Percentiles rank a stretch among this genome's conserved stretches.
phyloP scores from a whole-genome alignment of 2,888 invertebrate genomes.

The Cancer borealis region DNA sequence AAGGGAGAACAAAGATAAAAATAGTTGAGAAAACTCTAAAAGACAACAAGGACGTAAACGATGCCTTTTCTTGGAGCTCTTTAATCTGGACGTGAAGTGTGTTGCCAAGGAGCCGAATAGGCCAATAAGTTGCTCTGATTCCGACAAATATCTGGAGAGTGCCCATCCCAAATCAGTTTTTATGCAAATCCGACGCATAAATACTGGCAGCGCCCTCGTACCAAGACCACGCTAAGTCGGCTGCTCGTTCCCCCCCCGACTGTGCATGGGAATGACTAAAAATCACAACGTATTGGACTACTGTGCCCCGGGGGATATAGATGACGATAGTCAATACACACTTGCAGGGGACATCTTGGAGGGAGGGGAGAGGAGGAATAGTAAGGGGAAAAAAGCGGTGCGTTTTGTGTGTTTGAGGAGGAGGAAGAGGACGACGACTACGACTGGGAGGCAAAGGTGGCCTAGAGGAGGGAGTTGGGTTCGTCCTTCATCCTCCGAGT shows the following conservation, averaged over 20 bases:
- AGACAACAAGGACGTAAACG: conserved; percentile 62
- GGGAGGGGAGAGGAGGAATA: conserved; percentile 18
- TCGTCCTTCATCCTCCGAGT: conserved; percentile 40
- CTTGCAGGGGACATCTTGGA: conserved; percentile 31
- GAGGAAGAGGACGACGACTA: neutral
- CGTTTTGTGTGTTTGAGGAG: conserved; percentile 35
- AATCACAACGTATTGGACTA: conserved; percentile 70
- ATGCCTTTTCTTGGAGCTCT: conserved; percentile 68
- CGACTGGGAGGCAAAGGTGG: conserved; percentile 43
- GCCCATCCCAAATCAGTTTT: conserved; percentile 77
- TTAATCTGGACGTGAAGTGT: conserved; percentile 74
- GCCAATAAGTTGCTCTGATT: conserved; percentile 77
- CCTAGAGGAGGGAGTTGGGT: conserved; percentile 7
- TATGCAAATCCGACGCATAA: conserved; percentile 77
- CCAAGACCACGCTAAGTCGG: conserved; percentile 58
- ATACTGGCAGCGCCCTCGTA: conserved; percentile 67
- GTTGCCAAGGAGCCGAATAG: conserved; percentile 75
- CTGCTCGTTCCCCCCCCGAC: conserved; percentile 54
- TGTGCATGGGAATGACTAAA: conserved; percentile 72
- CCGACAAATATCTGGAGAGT: conserved; percentile 77
- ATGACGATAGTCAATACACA: conserved; percentile 54
- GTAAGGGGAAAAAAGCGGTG: conserved; percentile 30
- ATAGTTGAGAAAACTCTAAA: conserved; percentile 42
- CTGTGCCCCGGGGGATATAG: conserved; percentile 51
- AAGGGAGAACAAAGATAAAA: conserved; percentile 47